Evolutionary conservation across 2,888 invertebrate genomes (phyloP).

Genomic region (Augochlorella aurata): DNA sequence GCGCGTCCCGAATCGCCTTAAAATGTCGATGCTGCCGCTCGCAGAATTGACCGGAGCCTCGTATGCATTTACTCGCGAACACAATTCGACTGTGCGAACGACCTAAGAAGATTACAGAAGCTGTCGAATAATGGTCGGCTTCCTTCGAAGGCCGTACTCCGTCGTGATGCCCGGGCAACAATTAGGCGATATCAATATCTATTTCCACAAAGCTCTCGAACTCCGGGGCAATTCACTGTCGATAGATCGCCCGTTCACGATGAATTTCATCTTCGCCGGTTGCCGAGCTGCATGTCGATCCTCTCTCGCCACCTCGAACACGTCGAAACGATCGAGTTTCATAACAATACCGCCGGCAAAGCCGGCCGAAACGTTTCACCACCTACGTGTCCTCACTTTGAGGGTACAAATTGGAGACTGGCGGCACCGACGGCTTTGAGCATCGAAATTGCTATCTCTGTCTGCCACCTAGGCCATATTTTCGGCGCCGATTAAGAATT

Average conservation of each 20-base stretch:
- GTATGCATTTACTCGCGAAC: not conserved
- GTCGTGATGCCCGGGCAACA: constrained; percentile 34
- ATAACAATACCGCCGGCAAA: constrained; percentile 85
- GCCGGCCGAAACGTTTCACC: constrained; percentile 84
- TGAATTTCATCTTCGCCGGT: constrained; percentile 42
- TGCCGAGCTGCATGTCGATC: constrained; percentile 25
- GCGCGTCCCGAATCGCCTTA: no score
- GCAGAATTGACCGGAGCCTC: not conserved
- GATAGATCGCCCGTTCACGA: constrained; percentile 51
- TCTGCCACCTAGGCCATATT: not conserved
- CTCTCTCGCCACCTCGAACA: constrained; percentile 66
- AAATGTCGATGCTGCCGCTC: not conserved
- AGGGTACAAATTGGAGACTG: not conserved
- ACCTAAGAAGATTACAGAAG: constrained; percentile 11
- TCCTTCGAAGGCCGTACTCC: constrained; percentile 1
- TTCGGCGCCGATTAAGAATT: not conserved
- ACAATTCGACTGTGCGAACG: not conserved
- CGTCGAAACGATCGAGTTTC: constrained; percentile 85
- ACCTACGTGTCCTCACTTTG: constrained; percentile 14
- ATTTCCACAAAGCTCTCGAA: constrained; percentile 29
- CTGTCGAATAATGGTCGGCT: constrained; percentile 3
- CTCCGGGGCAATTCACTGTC: constrained; percentile 51
- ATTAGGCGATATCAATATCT: constrained; percentile 48
- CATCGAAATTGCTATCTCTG: constrained; percentile 12
- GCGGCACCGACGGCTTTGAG: constrained; percentile 6